phyloP scores from a whole-genome alignment of 2,888 invertebrate species.

The Latrodectus elegans region DNA sequence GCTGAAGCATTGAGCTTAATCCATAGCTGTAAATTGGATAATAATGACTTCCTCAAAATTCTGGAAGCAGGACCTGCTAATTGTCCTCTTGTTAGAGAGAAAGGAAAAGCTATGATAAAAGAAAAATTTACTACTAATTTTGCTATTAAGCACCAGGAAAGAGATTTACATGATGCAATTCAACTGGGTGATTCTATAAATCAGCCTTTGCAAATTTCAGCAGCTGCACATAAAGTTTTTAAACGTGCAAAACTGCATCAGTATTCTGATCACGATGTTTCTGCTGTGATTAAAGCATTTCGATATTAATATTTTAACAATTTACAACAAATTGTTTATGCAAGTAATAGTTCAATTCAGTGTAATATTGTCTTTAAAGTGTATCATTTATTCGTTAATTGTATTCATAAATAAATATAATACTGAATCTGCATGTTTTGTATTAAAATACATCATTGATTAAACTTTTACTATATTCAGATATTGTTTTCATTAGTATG shows the following conservation, averaged over 20 bases:
- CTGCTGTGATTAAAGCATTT: slow-evolving; percentile 92
- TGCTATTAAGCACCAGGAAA: slow-evolving; percentile 94
- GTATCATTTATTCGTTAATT: no score
- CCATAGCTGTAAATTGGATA: slow-evolving; percentile 90
- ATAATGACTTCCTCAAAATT: slow-evolving; percentile 91
- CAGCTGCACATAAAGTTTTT: no score
- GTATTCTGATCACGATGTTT: slow-evolving; percentile 93
- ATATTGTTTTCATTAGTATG: no score
- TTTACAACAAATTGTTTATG: no score
- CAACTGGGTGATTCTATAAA: slow-evolving; percentile 94
- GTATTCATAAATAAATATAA: no score
- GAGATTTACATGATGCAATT: slow-evolving; percentile 91
- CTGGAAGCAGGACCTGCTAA: slow-evolving; percentile 88
- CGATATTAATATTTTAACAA: slow-evolving; percentile 76
- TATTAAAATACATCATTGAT: no score
- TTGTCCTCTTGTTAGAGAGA: slow-evolving; percentile 87
- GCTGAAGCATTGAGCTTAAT: slow-evolving; percentile 96
- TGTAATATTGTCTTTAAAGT: no score
- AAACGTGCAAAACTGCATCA: slow-evolving; percentile 79
- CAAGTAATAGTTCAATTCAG: no score
- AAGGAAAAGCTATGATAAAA: slow-evolving; percentile 91
- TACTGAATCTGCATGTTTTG: no score
- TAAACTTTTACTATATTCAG: no score
- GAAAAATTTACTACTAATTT: slow-evolving; percentile 89
- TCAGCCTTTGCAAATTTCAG: no score